Conservation (phyloP, 2,113 vertebrate species). For the Leptosomus discolor region DNA sequence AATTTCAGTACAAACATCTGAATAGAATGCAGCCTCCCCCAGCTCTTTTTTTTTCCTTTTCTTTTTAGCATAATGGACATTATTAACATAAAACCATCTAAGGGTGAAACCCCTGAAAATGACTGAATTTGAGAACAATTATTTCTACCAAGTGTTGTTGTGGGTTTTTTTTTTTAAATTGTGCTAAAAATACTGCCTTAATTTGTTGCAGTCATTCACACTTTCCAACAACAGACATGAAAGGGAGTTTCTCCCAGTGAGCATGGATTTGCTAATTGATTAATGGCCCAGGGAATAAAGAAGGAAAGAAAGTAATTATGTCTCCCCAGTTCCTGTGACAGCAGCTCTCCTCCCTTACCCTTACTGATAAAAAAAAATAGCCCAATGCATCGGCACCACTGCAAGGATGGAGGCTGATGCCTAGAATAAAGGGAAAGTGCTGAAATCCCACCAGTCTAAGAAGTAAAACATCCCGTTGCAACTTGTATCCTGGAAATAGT, state of each 20-base stretch:
- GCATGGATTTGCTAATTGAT: background rate
- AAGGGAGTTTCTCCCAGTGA: background rate
- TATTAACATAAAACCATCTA: background rate
- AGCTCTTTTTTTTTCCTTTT: background rate
- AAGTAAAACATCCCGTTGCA: background rate
- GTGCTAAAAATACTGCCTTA: background rate
- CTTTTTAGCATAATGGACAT: background rate
- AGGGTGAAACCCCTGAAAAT: background rate
- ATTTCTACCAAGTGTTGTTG: background rate
- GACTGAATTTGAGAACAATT: background rate
- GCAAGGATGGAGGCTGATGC: background rate
- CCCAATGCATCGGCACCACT: background rate
- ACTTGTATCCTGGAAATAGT: background rate
- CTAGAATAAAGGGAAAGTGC: background rate
- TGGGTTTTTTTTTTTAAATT: background rate
- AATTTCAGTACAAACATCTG: background rate
- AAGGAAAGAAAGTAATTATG: background rate
- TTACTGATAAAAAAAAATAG: background rate
- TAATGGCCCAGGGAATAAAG: slow-evolving; percentile 3
- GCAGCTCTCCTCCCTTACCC: background rate
- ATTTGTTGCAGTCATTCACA: background rate
- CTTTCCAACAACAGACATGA: background rate
- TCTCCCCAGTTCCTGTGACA: background rate
- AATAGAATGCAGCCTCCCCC: background rate
- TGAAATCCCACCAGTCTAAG: background rate